These are phyloP conservation scores for Ploceus nigricollis DNA, from an alignment of 2,113 vertebrate species.

Conservation along the genomic window DNA sequence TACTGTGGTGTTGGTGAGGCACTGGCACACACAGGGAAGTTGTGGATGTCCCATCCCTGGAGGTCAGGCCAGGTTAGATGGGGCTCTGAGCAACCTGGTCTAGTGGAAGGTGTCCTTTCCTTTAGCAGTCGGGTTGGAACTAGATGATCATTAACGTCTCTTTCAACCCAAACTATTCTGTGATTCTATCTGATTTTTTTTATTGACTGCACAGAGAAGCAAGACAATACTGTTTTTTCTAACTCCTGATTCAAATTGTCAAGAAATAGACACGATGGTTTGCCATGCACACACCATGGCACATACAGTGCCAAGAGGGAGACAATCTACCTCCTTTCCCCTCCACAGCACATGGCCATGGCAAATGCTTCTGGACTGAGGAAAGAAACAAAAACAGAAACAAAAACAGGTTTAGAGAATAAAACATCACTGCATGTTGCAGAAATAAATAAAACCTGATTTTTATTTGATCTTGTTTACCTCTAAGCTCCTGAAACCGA, in stretches of 20 bases:
- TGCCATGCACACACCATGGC: rapidly evolving
- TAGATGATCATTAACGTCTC: not conserved
- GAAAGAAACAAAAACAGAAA: not conserved
- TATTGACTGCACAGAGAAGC: not conserved
- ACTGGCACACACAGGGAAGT: not conserved
- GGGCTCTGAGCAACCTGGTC: not conserved
- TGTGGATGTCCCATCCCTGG: not conserved
- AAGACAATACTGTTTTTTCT: not conserved
- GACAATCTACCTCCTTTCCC: not conserved
- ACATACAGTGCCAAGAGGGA: not conserved
- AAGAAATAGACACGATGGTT: not conserved
- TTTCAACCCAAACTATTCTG: not conserved
- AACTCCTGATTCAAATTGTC: not conserved
- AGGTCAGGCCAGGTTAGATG: not conserved
- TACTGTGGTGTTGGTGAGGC: not conserved
- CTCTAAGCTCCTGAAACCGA: not conserved
- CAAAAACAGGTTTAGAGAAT: rapidly evolving
- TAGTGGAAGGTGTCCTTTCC: not conserved
- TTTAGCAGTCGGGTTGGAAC: not conserved
- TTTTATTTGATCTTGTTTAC: not conserved
- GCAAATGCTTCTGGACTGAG: not conserved
- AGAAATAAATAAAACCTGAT: not conserved
- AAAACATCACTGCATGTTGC: not conserved
- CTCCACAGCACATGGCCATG: rapidly evolving
- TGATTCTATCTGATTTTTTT: not conserved